Base-by-base conservation (phyloP, 2,797 vertebrate species). In the Falco peregrinus region DNA sequence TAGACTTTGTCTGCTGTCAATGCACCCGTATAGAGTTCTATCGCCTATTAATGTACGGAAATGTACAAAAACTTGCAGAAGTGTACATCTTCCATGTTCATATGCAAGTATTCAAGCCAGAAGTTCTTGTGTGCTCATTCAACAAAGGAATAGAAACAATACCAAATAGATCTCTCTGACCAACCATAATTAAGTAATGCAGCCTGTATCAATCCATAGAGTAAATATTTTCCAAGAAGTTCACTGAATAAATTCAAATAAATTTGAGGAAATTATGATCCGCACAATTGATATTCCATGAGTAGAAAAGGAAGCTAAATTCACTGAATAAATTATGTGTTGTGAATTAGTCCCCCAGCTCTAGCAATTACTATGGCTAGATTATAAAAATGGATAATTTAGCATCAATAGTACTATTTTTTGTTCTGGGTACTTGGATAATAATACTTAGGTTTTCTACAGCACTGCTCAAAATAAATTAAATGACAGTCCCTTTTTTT, bases 141-240 rank as follows among this genome's bases (percentile, higher is more conserved):
- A 96, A 95, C 88, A 95, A 84, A 80, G 65, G 68, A 97, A 93
- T 41, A 95, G 94, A 95, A 96, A 94, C 94, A 96, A 92, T 96
- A 96, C 82, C 91, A 93, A 88, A 95, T 73, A 86, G 89, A 90
- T 89, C 57, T 73, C 82, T 93, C 95, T 91, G 96, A 88, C 95
- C 84, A 96, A 78, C 84, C 68, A 69, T 95, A 96, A 96, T 95
- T 95, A 96, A 95, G 77, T 94, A 95, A 96, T 92, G 84, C 76
- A 85, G 90, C 73, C 86, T 96, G 90, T 97, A 96, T 97, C 93
- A 97, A 94, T 93, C 90, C 80, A 94, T 47, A 95, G 80, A 96
- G 90, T 91, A 94, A 97, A 96, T 93, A 96, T 96, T 96, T 96
- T 93, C 94, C 76, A 95, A 96, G 83, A 94, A 95, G 84, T 89